These are phyloP conservation scores for Campylomormyrus numenius DNA, from an alignment of 2,113 vertebrate genomes.

Conservation along the genomic window DNA sequence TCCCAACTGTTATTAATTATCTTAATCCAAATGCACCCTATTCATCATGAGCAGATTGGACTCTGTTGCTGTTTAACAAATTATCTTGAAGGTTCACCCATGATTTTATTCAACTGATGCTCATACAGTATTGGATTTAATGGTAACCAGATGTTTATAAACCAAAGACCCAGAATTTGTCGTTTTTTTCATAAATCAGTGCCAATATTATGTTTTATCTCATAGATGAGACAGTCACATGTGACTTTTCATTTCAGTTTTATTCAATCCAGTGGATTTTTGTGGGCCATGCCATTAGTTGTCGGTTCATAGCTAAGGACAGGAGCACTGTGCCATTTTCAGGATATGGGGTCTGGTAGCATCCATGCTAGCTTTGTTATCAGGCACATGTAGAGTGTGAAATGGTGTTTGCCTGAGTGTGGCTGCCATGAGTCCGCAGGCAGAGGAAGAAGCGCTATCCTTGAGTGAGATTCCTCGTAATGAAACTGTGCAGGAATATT, in stretches of 20 bases:
- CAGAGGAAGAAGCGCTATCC: background rate
- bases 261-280: background rate
- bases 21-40: background rate
- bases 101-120: background rate
- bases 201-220: background rate
- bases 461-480: background rate
- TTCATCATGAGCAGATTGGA: background rate
- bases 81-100: background rate
- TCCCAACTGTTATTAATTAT: background rate
- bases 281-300: background rate
- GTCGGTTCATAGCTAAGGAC: background rate
- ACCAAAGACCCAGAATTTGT: background rate
- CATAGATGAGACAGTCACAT: background rate
- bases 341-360: background rate
- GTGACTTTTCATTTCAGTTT: background rate
- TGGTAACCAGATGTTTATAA: background rate
- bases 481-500: background rate
- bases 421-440: background rate
- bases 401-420: constrained; percentile 4
- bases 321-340: background rate
- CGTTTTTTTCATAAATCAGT: background rate
- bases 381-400: background rate
- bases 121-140: background rate
- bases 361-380: background rate
- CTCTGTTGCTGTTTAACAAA: background rate